phyloP scores from a whole-genome alignment of 2,888 invertebrate genomes.

The Gisinianus flammeolus region DNA sequence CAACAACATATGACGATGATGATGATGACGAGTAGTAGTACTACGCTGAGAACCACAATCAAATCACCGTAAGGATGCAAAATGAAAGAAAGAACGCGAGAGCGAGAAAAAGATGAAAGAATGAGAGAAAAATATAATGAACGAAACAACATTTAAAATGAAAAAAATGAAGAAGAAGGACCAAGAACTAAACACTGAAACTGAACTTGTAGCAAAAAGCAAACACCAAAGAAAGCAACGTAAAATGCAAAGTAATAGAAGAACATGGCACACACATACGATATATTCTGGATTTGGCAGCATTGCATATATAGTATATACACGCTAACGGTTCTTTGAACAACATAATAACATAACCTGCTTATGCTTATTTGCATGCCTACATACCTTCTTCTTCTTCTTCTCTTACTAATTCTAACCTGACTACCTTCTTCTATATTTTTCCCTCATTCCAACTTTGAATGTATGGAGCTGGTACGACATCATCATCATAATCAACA shows the following conservation, averaged over 20 bases:
- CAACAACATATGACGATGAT: neutral
- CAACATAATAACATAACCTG: conserved; percentile 35
- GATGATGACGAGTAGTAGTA: neutral
- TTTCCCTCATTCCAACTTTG: neutral
- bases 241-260: neutral
- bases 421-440: neutral
- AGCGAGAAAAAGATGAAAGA: neutral
- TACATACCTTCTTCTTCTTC: neutral
- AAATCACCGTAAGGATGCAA: conserved; percentile 21
- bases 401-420: too few species aligned
- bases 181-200: neutral
- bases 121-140: neutral
- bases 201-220: neutral
- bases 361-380: conserved; percentile 18
- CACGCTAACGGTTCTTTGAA: conserved; percentile 32
- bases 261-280: too few species aligned
- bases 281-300: neutral
- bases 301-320: neutral
- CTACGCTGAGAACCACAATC: conserved; percentile 4
- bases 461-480: neutral
- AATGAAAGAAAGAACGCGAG: neutral
- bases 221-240: neutral
- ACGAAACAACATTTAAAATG: neutral
- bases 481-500: neutral
- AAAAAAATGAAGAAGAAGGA: neutral